Evolutionary conservation across 2,113 vertebrate genomes (phyloP).

Genomic region (Tragelaphus strepsiceros): DNA sequence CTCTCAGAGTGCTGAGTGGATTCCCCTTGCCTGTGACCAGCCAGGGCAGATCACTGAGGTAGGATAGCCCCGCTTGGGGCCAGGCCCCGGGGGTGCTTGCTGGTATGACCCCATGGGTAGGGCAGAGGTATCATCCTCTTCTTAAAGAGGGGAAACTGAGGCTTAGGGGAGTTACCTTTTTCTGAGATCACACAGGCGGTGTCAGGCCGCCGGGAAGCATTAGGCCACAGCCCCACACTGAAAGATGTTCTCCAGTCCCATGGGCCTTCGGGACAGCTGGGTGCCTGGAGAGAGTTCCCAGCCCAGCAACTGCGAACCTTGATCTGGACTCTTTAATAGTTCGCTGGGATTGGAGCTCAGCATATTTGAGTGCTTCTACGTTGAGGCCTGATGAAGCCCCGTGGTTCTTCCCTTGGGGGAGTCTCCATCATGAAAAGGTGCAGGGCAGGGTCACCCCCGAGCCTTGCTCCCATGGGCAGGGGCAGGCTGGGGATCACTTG

Average conservation of each 20-base stretch:
- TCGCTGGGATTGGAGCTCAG: background rate
- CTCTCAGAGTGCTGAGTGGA: background rate
- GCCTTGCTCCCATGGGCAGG: background rate
- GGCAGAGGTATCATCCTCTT: background rate
- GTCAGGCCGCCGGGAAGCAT: background rate
- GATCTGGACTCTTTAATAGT: background rate
- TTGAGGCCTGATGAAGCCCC: background rate
- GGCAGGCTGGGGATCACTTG: conserved; percentile 4
- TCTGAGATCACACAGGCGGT: background rate
- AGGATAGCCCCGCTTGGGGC: background rate
- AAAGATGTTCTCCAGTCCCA: background rate
- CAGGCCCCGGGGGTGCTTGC: background rate
- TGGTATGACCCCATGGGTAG: background rate
- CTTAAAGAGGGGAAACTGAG: background rate
- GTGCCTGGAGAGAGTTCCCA: background rate
- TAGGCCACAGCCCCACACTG: background rate
- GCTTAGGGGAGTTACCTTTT: background rate
- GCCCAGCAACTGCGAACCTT: background rate
- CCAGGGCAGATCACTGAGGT: background rate
- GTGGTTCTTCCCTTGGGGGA: conserved; percentile 1
- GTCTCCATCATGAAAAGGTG: background rate
- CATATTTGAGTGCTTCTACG: background rate
- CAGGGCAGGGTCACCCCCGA: background rate
- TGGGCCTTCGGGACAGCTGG: background rate
- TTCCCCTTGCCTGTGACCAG: background rate